Conservation (phyloP, 2,113 vertebrate species). For the Syngnathus typhle region DNA sequence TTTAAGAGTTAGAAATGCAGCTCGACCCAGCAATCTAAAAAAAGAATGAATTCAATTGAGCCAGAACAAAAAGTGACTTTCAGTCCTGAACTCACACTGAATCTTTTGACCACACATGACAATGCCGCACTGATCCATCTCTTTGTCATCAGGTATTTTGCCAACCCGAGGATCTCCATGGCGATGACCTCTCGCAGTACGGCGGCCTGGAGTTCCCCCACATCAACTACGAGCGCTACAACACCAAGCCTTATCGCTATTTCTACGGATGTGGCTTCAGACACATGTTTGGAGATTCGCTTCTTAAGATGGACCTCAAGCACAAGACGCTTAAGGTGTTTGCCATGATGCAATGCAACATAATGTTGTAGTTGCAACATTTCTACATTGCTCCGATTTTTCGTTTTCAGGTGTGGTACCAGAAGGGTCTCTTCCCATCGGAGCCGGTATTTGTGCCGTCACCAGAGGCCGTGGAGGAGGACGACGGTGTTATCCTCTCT, state of each 20-base stretch:
- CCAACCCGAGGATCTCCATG: slow-evolving; percentile 79
- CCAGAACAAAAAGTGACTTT: background rate
- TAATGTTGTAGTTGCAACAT: no score
- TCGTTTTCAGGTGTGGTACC: slow-evolving; percentile 76
- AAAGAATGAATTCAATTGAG: background rate
- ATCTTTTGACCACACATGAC: background rate
- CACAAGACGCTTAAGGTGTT: slow-evolving; percentile 79
- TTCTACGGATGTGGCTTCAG: slow-evolving; percentile 88
- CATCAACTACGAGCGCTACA: slow-evolving; percentile 80
- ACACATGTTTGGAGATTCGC: slow-evolving; percentile 82
- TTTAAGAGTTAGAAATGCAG: background rate
- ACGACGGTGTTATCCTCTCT: slow-evolving; percentile 84
- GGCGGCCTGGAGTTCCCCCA: slow-evolving; percentile 90
- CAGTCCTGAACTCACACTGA: background rate
- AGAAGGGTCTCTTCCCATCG: slow-evolving; percentile 84
- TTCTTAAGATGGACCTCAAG: slow-evolving; percentile 84
- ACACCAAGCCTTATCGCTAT: slow-evolving; percentile 77
- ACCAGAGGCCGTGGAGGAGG: slow-evolving; percentile 77
- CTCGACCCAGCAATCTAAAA: background rate
- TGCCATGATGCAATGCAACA: background rate
- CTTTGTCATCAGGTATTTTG: slow-evolving; percentile 79
- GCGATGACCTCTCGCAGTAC: slow-evolving; percentile 69
- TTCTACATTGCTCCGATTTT: background rate
- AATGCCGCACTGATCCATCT: slow-evolving; percentile 1
- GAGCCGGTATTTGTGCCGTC: slow-evolving; percentile 87